phyloP scores from a whole-genome alignment of 2,113 vertebrate genomes.

The Arenaria interpres region DNA sequence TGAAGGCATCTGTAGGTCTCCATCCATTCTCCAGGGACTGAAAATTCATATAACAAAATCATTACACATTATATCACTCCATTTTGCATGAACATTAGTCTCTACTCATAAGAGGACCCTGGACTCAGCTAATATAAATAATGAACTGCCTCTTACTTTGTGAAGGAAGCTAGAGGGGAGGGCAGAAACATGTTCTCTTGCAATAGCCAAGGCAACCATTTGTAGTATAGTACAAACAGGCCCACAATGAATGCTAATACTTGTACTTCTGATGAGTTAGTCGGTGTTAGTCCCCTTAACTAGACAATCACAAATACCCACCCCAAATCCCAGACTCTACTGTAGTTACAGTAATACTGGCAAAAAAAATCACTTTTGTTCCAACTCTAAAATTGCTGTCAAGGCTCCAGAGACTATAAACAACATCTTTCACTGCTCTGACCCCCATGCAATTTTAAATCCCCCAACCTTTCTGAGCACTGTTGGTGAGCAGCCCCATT shows the following conservation, averaged over 20 bases:
- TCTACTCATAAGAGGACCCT: slow-evolving; percentile 68
- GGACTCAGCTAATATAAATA: slow-evolving; percentile 76
- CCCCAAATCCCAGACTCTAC: slow-evolving; percentile 63
- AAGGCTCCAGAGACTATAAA: slow-evolving; percentile 83
- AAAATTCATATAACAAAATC: slow-evolving; percentile 75
- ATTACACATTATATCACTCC: slow-evolving; percentile 72
- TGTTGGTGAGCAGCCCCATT: slow-evolving; percentile 88
- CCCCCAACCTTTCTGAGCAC: slow-evolving; percentile 87
- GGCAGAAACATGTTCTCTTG: not conserved
- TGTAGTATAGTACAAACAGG: not conserved
- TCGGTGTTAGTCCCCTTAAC: slow-evolving; percentile 10
- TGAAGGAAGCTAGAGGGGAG: slow-evolving; percentile 36
- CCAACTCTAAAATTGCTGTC: slow-evolving; percentile 80
- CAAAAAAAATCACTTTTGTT: slow-evolving; percentile 78
- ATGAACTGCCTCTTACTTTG: slow-evolving; percentile 73
- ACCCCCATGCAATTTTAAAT: slow-evolving; percentile 89
- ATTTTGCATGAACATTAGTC: slow-evolving; percentile 72
- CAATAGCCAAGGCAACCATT: slow-evolving; percentile 5
- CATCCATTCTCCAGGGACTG: slow-evolving; percentile 53
- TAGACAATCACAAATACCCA: slow-evolving; percentile 61
- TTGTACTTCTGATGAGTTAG: not conserved
- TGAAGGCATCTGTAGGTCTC: slow-evolving; percentile 58
- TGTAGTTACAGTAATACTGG: slow-evolving; percentile 73
- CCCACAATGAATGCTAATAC: not conserved
- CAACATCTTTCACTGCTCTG: slow-evolving; percentile 87